Evolutionary conservation across 1,140 invertebrate species (phyloP), one percentile per base, ranked within the genome.

Genomic region (Gonatopus flavifemur): DNA sequence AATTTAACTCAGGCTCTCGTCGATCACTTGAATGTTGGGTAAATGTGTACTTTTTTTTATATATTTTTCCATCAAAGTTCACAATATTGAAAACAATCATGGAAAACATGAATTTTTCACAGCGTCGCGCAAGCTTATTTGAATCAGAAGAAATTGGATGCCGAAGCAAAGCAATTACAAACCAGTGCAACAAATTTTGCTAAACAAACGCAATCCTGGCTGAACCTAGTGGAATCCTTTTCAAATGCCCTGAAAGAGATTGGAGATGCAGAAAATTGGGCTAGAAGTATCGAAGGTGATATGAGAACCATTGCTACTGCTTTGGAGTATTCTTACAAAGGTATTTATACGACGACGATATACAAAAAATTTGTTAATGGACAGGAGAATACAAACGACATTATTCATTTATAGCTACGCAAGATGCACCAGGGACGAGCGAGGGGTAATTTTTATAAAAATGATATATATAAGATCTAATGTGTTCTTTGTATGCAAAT

Each of bases 261-360:
- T 37, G 97, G 97, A 10, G 96, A 99, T 83, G 95, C 97, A 7
- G 94, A 98, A 75, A 98, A 97, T 77, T 99, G 96, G 96, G 93
- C 96, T 0, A 86, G 88, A 57, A 96, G 90, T 55, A 99, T 99
- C 60, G 96, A 99, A 79, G 87, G 87, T 38, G 97, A 99, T 74
- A 96, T 98, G 86, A 86, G 88, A 74, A 89, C 90, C 0, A 91
- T 98, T 57, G 91, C 93, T 21, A 89, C 88, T 65, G 93, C 94
- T 19, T 80, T 99, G 41, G 94, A 98, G 81, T 90, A 93, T 80
- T 94, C 93, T 15, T 98, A 98, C 74, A 95, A 95, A 84, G 91
- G 88, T 79, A 52, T 24, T n/a, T n/a, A n/a, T n/a, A n/a, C n/a
- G n/a, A 30, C n/a, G n/a, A n/a, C n/a, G n/a, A n/a, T n/a, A n/a